phyloP scores from a whole-genome alignment of 1,140 invertebrate species.

The Drosophila bifasciata region DNA sequence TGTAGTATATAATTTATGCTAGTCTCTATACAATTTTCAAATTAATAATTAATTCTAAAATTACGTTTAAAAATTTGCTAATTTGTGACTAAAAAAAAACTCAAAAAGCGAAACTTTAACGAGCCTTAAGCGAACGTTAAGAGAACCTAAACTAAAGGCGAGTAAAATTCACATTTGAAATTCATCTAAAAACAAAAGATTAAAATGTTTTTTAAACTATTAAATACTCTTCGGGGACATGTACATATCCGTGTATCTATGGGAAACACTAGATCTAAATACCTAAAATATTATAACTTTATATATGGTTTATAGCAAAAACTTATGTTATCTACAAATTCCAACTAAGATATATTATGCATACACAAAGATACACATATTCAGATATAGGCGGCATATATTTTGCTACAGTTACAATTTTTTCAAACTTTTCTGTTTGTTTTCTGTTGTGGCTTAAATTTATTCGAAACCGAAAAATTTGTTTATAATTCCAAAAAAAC shows the following conservation, averaged over 20 bases:
- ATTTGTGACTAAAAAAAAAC: conserved; percentile 72
- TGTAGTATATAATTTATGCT: conserved; percentile 77
- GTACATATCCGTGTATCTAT: conserved; percentile 4
- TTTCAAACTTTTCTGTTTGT: conserved; percentile 17
- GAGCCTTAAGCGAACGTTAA: conserved; percentile 3
- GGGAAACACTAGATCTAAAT: conserved; percentile 14
- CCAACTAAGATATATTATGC: conserved; percentile 75
- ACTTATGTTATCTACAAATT: conserved; percentile 68
- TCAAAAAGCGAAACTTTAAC: conserved; percentile 4
- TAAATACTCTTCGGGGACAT: conserved; percentile 44
- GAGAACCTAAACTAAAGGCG: conserved; percentile 25
- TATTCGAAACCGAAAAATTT: conserved; percentile 41
- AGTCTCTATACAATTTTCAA: conserved; percentile 71
- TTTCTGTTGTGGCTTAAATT: conserved; percentile 34
- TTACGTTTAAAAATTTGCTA: conserved; percentile 70
- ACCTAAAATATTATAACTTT: conserved; percentile 31
- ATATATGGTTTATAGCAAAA: conserved; percentile 57
- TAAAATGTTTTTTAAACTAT: conserved; percentile 47
- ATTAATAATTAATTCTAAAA: conserved; percentile 29
- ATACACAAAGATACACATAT: conserved; percentile 31
- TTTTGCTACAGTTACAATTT: conserved; percentile 67
- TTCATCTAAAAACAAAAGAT: conserved; percentile 28
- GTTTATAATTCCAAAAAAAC: conserved; percentile 43
- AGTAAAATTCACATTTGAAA: conserved; percentile 29
- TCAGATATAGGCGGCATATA: conserved; percentile 60